Conservation (phyloP, 2,888 invertebrate species). For the Pecten maximus region DNA sequence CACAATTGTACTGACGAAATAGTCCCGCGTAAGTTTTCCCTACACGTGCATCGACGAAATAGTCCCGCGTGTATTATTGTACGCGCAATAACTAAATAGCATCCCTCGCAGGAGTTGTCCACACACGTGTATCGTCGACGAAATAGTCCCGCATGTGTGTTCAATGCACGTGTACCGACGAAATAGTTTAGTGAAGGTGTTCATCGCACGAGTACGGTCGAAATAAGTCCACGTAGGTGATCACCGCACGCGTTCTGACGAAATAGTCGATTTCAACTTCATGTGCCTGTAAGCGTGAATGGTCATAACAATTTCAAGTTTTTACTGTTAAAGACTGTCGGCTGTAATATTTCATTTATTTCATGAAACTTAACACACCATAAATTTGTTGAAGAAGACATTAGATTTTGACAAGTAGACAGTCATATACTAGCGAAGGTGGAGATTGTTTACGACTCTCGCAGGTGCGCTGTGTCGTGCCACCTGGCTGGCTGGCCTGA, state of each 20-base stretch:
- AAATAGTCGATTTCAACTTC: not conserved
- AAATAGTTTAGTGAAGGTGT: not conserved
- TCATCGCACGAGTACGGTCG: not conserved
- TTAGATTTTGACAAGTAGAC: constrained; percentile 46
- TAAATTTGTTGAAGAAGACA: constrained; percentile 53
- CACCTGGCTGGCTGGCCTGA: constrained; percentile 46
- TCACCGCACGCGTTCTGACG: not conserved
- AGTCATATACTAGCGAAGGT: constrained; percentile 38
- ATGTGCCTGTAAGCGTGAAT: not conserved
- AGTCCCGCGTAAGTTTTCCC: no score
- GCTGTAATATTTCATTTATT: constrained; percentile 51
- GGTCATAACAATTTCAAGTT: constrained; percentile 4
- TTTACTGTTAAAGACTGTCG: constrained; percentile 37
- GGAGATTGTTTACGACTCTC: constrained; percentile 37
- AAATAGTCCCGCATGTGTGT: not conserved
- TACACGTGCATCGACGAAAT: not conserved
- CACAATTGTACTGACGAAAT: no score
- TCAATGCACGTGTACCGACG: not conserved
- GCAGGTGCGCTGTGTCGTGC: constrained; percentile 44
- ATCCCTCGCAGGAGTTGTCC: not conserved
- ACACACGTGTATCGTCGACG: not conserved
- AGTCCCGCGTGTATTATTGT: not conserved
- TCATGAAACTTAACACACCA: constrained; percentile 51
- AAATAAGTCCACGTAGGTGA: not conserved
- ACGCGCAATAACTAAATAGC: not conserved